Evolutionary conservation across 2,888 invertebrate genomes (phyloP), one percentile per base, ranked within the genome.

Genomic region (Cheilosia scutellata): DNA sequence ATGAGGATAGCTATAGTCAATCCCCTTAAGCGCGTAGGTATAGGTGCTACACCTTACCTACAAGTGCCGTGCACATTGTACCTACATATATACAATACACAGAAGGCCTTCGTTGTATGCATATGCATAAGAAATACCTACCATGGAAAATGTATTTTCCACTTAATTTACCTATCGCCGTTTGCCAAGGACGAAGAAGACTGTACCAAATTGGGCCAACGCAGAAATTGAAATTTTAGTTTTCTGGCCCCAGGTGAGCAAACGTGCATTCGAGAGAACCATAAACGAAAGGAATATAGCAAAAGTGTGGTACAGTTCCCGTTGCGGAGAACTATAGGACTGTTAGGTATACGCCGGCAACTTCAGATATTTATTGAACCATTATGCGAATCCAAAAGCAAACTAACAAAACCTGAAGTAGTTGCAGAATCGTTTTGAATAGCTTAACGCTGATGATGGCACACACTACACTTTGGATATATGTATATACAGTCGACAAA

Each of bases 291-390:
- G 16, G 5, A n/a, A 44, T 44, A 44, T 44, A 16, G 16, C 55
- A 70, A 65, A 47, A 71, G 65, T 76, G 58, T 60, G 66, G 40
- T 76, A 58, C 51, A 55, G 47, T 33, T 47, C 16, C 42, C 11
- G 42, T 49, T 33, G 44, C 16, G 2, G 16, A 65, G 42, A 16
- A 72, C 62, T 5, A 71, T 37, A 20, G 11, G 20, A 20, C 20
- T 20, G 20, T 16, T 20, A 33, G 33, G 31, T 6, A n/a, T 6
- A 16, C 13, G 63, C 57, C 29, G 65, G 63, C 65, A 83, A 83
- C 83, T 83, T 87, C 37, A 74, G 87, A 83, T 87, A 88, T 88
- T 88, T 87, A 88, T 88, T 88, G 87, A 80, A 87, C 87, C 83
- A 87, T 84, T 88, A 88, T 87, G 76, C 60, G 87, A 71, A 80